phyloP scores from a whole-genome alignment of 2,113 vertebrate species.

The Nerophis lumbriciformis region DNA sequence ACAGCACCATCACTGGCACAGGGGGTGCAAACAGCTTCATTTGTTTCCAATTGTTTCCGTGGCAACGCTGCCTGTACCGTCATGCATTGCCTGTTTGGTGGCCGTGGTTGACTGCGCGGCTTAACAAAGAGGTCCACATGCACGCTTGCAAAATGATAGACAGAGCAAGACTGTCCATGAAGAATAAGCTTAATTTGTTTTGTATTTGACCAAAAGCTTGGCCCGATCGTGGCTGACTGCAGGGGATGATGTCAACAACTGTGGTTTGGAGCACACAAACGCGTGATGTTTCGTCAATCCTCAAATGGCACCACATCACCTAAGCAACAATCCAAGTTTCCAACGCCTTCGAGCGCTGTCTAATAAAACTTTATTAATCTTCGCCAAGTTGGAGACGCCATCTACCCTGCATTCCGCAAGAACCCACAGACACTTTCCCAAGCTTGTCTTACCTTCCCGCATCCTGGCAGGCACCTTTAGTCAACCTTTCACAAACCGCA shows the following conservation, averaged over 20 bases:
- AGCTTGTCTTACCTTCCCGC: neutral
- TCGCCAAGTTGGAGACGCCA: slow-evolving; percentile 4
- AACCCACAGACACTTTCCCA: neutral
- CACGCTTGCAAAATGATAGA: neutral
- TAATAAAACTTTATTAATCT: slow-evolving; percentile 5
- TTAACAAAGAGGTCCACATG: slow-evolving; percentile 14
- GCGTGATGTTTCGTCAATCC: slow-evolving; percentile 14
- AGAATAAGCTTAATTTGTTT: slow-evolving; percentile 13
- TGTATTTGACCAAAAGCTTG: slow-evolving; percentile 25
- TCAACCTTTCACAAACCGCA: slow-evolving; percentile 10
- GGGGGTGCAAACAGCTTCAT: slow-evolving; percentile 22
- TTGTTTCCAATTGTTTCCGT: slow-evolving; percentile 47
- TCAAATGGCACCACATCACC: slow-evolving; percentile 16
- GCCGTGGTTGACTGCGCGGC: slow-evolving; percentile 18
- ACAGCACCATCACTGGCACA: slow-evolving; percentile 14
- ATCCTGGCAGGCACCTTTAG: neutral
- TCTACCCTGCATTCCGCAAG: neutral
- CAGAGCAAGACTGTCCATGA: slow-evolving; percentile 4
- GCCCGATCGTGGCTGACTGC: slow-evolving; percentile 29
- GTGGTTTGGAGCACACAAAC: slow-evolving; percentile 6
- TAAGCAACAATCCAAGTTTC: slow-evolving; percentile 15
- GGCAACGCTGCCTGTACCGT: slow-evolving; percentile 28
- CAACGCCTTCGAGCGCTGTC: neutral
- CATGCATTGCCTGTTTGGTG: slow-evolving; percentile 7
- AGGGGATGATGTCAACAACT: slow-evolving; percentile 34